Conservation (phyloP, 2,797 vertebrate genomes). For the Characodon lateralis region DNA sequence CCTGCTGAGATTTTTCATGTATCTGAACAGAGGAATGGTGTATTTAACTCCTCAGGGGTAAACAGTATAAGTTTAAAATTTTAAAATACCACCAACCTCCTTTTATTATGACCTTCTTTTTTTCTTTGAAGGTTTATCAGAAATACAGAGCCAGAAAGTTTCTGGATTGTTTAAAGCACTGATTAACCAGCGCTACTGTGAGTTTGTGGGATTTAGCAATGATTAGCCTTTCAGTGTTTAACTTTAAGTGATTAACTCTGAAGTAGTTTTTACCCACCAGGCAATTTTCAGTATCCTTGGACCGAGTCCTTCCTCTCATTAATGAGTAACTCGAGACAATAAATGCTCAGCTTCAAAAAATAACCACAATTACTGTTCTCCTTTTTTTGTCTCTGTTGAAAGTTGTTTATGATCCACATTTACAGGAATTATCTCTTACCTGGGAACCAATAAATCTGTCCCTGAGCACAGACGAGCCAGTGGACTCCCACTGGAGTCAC, state of each 20-base stretch:
- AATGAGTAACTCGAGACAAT: slow-evolving; percentile 4
- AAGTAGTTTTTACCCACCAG: neutral
- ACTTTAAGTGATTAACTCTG: neutral
- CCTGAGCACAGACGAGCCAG: neutral
- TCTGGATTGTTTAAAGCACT: neutral
- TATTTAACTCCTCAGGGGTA: too few relatives aligned
- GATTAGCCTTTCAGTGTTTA: neutral
- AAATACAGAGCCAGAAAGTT: neutral
- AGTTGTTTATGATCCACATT: neutral
- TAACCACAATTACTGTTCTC: neutral
- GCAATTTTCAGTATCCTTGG: neutral
- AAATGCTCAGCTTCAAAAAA: neutral
- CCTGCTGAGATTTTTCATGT: too few relatives aligned
- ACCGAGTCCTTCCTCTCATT: neutral
- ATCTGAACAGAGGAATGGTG: too few relatives aligned
- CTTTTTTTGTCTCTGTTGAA: slow-evolving; percentile 17
- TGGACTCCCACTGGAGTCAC: neutral
- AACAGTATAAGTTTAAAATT: too few relatives aligned
- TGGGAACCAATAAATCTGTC: neutral
- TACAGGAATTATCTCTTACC: neutral
- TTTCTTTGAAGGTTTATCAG: neutral
- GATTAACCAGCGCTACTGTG: neutral
- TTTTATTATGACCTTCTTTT: neutral
- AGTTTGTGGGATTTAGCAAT: neutral
- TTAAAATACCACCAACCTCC: too few relatives aligned